Conservation (phyloP, 2,888 invertebrate species). For the Herminia tarsipennalis region DNA sequence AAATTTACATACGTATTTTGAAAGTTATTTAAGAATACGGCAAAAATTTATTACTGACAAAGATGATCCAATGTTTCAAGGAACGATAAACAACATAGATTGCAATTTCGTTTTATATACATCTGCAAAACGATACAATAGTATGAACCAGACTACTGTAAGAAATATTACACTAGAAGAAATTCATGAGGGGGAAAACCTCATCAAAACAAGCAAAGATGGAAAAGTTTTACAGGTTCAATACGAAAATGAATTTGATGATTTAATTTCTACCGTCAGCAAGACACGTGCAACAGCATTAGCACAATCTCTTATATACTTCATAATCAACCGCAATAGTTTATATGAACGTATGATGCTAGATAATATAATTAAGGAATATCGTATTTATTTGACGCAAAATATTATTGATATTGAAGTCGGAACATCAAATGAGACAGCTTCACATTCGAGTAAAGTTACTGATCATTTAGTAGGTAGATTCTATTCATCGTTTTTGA, state of each 20-base stretch:
- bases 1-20: constrained; percentile 30
- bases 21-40: constrained; percentile 29
- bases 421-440: neutral
- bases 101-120: constrained; percentile 36
- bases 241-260: constrained; percentile 24
- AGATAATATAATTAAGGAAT: constrained; percentile 28
- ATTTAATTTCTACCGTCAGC: constrained; percentile 18
- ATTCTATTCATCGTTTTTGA: constrained; percentile 19
- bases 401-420: constrained; percentile 8
- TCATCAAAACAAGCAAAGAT: constrained; percentile 18
- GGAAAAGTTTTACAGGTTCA: constrained; percentile 22
- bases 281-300: constrained; percentile 23
- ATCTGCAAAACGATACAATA: constrained; percentile 20
- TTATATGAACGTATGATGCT: constrained; percentile 23
- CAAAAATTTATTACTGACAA: constrained; percentile 16
- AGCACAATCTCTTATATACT: constrained; percentile 24
- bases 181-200: constrained; percentile 2
- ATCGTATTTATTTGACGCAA: constrained; percentile 26
- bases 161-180: neutral
- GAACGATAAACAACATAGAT: constrained; percentile 12
- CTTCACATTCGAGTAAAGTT: neutral
- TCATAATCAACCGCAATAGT: constrained; percentile 24
- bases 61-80: constrained; percentile 22
- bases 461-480: constrained; percentile 8
- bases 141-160: constrained; percentile 1